Conservation (phyloP, 2,113 vertebrate species). For the Callithrix jacchus region DNA sequence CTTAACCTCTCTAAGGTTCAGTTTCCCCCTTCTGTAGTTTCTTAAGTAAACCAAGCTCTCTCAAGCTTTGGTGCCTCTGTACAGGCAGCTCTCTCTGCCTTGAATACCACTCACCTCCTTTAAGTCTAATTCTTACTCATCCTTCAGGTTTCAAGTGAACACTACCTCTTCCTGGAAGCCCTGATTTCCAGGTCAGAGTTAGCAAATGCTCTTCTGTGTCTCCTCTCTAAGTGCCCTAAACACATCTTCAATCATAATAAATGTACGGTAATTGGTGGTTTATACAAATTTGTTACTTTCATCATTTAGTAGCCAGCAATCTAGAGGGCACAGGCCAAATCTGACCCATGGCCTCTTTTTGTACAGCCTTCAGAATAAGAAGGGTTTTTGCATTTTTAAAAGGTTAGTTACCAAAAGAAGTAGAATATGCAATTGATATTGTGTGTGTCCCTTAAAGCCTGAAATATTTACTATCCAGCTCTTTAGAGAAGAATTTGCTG, state of each 20-base stretch:
- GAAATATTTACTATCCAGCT: slow-evolving; percentile 17
- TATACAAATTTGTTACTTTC: slow-evolving; percentile 4
- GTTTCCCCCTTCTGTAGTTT: slow-evolving; percentile 35
- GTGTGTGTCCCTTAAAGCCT: not conserved
- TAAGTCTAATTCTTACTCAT: not conserved
- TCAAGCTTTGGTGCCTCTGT: not conserved
- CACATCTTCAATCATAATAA: not conserved
- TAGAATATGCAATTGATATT: not conserved
- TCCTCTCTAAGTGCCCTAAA: not conserved
- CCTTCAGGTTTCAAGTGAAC: not conserved
- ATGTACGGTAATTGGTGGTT: not conserved
- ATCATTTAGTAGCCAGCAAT: not conserved
- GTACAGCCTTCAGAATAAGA: not conserved
- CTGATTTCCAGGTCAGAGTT: not conserved
- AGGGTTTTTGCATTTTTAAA: slow-evolving; percentile 39
- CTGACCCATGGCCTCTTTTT: not conserved
- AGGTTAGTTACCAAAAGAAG: not conserved
- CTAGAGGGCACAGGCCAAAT: not conserved
- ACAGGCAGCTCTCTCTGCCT: not conserved
- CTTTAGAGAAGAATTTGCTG: not conserved
- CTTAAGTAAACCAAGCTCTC: not conserved
- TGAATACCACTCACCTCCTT: not conserved
- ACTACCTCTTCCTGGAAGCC: not conserved
- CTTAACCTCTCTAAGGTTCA: not conserved
- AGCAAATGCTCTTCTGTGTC: not conserved